Evolutionary conservation across 2,113 vertebrate species (phyloP), one percentile per base, ranked within the genome.

Genomic region (Chamaetylas fuelleborni): DNA sequence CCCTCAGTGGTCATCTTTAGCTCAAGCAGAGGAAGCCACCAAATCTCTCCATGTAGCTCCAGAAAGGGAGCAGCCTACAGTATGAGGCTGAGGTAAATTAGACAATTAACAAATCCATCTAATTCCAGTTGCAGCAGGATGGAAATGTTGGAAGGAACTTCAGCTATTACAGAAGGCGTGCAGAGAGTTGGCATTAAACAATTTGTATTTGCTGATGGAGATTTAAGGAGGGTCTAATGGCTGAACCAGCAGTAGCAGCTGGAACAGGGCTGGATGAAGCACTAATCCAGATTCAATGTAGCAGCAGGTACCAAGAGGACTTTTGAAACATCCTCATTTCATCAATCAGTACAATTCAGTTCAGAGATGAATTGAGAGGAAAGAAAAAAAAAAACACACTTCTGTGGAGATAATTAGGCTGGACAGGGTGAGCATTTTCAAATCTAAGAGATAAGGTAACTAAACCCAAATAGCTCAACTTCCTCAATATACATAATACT

Each of bases 161-260:
- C 6, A 70, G 0, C 42, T 5, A 3, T 54, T 42, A n/a, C 19
- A 58, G 42, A 58, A 23, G n/a, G 38, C 0, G 0, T n/a, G 22
- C 47, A 50, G 47, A 34, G 15, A 34, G 56, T 1, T 45, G 29
- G 20, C 38, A 71, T 76, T 48, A 65, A 71, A 58, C 53, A 90
- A 29, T 16, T n/a, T 18, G 4, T 25, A 50, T 60, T 57, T 51
- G 28, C 26, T 64, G 38, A 40, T 3, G 0, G 19, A 76, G 22
- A 57, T 69, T 45, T 69, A n/a, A 67, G 78, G 50, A 61, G 53
- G 34, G 29, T 62, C 69, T 78, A 15, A 62, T 2, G 18, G 18
- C n/a, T 62, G 47, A 73, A 56, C 17, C 65, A 56, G 42, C 28
- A 74, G 60, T 42, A 85, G 42, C 20, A 84, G 16, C 69, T 54